A percentile compares a stretch with the other conserved stretches of the same genome.
Conservation (phyloP, 2,113 vertebrate genomes). For the Tenrec ecaudatus region DNA sequence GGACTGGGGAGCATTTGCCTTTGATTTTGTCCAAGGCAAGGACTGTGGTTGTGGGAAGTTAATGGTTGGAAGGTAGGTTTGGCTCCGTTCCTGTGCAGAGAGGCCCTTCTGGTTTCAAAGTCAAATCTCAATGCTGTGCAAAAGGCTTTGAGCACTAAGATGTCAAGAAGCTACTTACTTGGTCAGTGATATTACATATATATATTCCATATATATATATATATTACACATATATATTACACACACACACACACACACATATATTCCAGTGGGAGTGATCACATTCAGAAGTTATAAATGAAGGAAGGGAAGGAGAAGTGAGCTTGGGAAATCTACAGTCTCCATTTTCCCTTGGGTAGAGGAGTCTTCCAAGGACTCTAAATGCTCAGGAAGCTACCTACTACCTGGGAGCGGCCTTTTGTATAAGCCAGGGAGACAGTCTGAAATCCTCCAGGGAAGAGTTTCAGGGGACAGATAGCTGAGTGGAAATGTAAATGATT, state of each 20-base stretch:
- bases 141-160: neutral
- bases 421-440: neutral
- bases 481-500: neutral
- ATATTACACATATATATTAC: too few relatives aligned
- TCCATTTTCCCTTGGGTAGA: neutral
- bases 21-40: neutral
- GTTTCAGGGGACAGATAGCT: neutral
- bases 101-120: neutral
- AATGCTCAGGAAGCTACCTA: neutral
- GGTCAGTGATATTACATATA: neutral
- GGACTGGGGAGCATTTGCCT: neutral
- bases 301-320: neutral
- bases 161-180: neutral
- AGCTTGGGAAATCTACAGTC: neutral
- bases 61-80: conserved; percentile 45
- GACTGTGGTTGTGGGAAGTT: conserved; percentile 3
- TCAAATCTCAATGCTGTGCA: conserved; percentile 17
- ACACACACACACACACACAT: too few relatives aligned
- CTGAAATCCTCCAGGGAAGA: neutral
- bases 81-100: neutral
- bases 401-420: accelerated
- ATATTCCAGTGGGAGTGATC: neutral
- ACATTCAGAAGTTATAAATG: neutral
- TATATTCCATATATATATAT: too few relatives aligned
- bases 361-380: neutral